phyloP scores from a whole-genome alignment of 64 coral and sea anemone species.

The Trachythela sp. region DNA sequence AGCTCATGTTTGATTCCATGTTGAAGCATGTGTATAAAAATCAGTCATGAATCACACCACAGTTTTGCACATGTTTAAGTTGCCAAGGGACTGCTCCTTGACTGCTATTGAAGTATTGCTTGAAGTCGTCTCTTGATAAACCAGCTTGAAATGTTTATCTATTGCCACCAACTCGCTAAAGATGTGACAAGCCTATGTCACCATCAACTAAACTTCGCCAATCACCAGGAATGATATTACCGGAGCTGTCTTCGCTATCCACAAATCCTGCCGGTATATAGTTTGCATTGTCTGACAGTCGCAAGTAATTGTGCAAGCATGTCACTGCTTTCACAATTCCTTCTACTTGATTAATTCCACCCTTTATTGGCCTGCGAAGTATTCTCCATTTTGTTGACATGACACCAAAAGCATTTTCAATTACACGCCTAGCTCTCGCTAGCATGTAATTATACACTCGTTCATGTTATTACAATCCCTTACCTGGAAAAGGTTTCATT shows the following conservation, averaged over 20 bases:
- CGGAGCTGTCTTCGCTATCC: not conserved
- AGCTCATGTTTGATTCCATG: no score
- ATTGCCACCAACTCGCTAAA: not conserved
- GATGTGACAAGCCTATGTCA: not conserved
- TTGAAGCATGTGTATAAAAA: no score
- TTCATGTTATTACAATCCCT: not conserved
- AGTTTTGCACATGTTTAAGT: not conserved
- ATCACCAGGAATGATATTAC: conserved; percentile 13
- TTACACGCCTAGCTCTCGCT: no score
- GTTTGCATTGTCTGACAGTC: conserved; percentile 12
- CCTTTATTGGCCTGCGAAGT: not conserved
- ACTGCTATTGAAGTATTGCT: not conserved
- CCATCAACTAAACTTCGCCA: not conserved
- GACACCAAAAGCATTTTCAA: no score
- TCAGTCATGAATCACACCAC: not conserved
- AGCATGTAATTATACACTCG: no score
- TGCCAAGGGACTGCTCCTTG: not conserved
- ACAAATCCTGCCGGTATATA: conserved; percentile 21
- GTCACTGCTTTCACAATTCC: not conserved
- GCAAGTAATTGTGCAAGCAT: conserved; percentile 26
- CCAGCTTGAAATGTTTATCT: conserved; percentile 9
- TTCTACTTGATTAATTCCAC: not conserved
- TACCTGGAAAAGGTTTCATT: not conserved
- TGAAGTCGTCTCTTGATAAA: conserved; percentile 15
- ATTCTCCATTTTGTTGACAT: not conserved